Evolutionary conservation across 1,140 invertebrate species (phyloP).

Genomic region (Tribolium castaneum): DNA sequence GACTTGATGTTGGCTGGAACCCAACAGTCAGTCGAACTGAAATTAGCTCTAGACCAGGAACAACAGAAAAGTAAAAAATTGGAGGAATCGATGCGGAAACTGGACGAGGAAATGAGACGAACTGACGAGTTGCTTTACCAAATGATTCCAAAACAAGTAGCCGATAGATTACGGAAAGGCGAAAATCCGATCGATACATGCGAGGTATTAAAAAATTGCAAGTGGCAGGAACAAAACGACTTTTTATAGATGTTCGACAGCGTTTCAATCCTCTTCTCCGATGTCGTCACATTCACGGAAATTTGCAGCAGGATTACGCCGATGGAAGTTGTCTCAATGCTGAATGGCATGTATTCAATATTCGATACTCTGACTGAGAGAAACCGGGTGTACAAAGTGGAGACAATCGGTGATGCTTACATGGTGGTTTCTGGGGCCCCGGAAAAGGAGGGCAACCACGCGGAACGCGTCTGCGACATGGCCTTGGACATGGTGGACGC

Average conservation of each 20-base stretch:
- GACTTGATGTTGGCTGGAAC: constrained; percentile 97
- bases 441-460: constrained; percentile 89
- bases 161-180: constrained; percentile 89
- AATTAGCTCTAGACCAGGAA: constrained; percentile 95
- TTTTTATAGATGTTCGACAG: constrained; percentile 88
- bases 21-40: constrained; percentile 96
- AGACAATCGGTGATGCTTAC: constrained; percentile 97
- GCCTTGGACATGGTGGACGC: constrained; percentile 96
- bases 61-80: constrained; percentile 96
- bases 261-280: constrained; percentile 95
- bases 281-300: constrained; percentile 96
- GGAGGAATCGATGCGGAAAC: constrained; percentile 94
- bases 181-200: constrained; percentile 95
- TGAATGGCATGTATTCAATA: constrained; percentile 95
- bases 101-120: constrained; percentile 95
- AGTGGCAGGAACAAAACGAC: background rate
- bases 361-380: constrained; percentile 92
- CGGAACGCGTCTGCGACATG: constrained; percentile 95
- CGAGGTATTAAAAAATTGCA: constrained; percentile 73
- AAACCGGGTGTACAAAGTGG: constrained; percentile 96
- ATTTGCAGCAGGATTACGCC: constrained; percentile 95
- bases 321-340: constrained; percentile 97
- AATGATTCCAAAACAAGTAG: constrained; percentile 98
- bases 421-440: constrained; percentile 97
- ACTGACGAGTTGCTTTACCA: constrained; percentile 97